These are phyloP conservation scores for Nasonia vitripennis DNA, from an alignment of 1,140 invertebrate species.

Conservation along the genomic window DNA sequence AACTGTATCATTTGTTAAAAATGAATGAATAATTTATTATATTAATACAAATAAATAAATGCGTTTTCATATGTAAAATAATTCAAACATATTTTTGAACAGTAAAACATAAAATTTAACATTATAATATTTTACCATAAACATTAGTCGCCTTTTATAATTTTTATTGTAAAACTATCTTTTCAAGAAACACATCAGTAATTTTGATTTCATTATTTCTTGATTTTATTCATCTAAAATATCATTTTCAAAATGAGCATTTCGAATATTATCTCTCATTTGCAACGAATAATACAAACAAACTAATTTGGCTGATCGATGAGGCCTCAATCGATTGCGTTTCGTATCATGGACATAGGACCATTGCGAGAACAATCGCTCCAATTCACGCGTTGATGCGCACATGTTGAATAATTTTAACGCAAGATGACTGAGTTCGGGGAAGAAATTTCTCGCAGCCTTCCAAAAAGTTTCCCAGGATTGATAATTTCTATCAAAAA, in stretches of 20 bases:
- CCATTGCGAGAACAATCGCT: conserved; percentile 8
- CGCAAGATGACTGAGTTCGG: not conserved
- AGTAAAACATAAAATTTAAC: not conserved
- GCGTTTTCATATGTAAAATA: not conserved
- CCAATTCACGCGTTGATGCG: conserved; percentile 8
- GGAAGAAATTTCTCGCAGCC: not conserved
- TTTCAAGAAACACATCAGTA: not conserved
- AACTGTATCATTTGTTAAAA: conserved; percentile 2
- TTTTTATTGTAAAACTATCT: no score
- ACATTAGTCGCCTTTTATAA: no score
- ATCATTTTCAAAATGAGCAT: not conserved
- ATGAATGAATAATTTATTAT: not conserved
- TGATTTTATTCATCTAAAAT: not conserved
- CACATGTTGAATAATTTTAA: not conserved
- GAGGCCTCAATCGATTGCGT: not conserved
- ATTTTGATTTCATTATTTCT: not conserved
- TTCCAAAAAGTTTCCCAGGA: not conserved
- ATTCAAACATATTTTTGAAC: not conserved
- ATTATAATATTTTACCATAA: not conserved
- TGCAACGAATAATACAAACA: conserved; percentile 6
- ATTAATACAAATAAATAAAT: no score
- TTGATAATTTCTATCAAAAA: not conserved
- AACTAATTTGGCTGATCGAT: not conserved
- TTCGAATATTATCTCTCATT: not conserved
- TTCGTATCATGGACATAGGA: not conserved